Evolutionary conservation across 2,888 invertebrate species (phyloP).

Genomic region (Myopa tessellatipennis): DNA sequence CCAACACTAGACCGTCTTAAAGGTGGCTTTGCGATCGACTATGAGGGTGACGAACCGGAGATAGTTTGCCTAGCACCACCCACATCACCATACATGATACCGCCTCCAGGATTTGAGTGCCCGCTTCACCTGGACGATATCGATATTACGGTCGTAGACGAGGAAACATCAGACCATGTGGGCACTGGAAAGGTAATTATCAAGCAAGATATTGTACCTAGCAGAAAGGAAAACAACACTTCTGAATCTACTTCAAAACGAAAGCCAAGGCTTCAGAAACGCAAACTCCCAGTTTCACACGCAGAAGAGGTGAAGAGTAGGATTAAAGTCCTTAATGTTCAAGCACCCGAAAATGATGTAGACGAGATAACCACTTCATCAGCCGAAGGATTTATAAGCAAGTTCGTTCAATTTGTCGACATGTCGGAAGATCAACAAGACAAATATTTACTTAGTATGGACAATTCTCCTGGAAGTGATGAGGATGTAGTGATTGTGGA

Average conservation of each 20-base stretch:
- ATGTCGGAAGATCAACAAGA: conserved; percentile 4
- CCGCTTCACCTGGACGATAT: conserved; percentile 50
- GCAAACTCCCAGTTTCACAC: not conserved
- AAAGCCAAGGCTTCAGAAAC: not conserved
- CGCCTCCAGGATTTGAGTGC: conserved; percentile 54
- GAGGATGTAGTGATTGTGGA: not conserved
- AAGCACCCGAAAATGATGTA: conserved; percentile 10
- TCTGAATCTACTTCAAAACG: not conserved
- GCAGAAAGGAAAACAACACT: not conserved
- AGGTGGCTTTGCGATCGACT: conserved; percentile 56
- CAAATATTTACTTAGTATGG: conserved; percentile 13
- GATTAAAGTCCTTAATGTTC: conserved; percentile 20
- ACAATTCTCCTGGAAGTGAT: not conserved
- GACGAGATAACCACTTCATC: not conserved
- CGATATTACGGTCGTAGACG: conserved; percentile 22
- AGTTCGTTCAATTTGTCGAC: conserved; percentile 16
- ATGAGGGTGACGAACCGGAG: conserved; percentile 53
- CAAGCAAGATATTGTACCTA: not conserved
- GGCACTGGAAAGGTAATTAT: not conserved
- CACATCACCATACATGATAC: conserved; percentile 55
- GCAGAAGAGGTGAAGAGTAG: not conserved
- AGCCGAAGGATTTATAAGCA: not conserved
- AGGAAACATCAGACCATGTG: not conserved
- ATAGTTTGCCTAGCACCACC: conserved; percentile 50
- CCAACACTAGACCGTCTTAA: conserved; percentile 67